Conservation (phyloP, 2,113 vertebrate genomes). For the Euleptes europaea region DNA sequence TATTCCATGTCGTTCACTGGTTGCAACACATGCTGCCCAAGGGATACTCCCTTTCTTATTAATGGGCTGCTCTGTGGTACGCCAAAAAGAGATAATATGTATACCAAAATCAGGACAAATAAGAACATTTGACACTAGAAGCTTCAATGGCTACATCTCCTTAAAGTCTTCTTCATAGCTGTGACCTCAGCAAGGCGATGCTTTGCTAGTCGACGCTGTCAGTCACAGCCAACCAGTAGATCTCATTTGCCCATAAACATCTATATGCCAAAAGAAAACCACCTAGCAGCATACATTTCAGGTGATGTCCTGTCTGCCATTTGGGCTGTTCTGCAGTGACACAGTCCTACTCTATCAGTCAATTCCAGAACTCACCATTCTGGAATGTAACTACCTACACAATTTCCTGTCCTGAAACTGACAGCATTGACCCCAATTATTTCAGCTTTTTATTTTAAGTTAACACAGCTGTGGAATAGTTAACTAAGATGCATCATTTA, state of each 20-base stretch:
- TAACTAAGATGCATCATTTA: neutral
- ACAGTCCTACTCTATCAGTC: conserved; percentile 34
- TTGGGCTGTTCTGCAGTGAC: conserved; percentile 29
- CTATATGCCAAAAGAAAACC: conserved; percentile 50
- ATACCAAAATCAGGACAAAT: conserved; percentile 76
- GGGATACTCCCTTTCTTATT: conserved; percentile 67
- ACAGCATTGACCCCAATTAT: neutral
- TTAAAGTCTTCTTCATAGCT: conserved; percentile 46
- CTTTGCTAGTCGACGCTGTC: conserved; percentile 55
- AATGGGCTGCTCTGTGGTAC: conserved; percentile 60
- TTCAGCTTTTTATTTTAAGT: conserved; percentile 19
- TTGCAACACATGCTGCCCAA: conserved; percentile 50
- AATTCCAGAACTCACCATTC: conserved; percentile 25
- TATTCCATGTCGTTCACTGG: conserved; percentile 7
- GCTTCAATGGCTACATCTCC: conserved; percentile 53
- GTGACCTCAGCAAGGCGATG: conserved; percentile 39
- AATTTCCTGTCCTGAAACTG: neutral
- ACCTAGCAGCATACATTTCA: conserved; percentile 16
- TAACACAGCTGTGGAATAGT: neutral
- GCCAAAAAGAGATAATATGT: conserved; percentile 57
- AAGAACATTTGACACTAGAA: conserved; percentile 65
- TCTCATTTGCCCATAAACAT: conserved; percentile 38
- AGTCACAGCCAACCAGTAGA: conserved; percentile 45
- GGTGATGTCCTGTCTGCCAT: conserved; percentile 13
- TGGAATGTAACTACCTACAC: neutral